Percentiles rank a stretch among this genome's conserved stretches.
Conservation (phyloP, 2,113 vertebrate species). For the Haemorhous mexicanus region DNA sequence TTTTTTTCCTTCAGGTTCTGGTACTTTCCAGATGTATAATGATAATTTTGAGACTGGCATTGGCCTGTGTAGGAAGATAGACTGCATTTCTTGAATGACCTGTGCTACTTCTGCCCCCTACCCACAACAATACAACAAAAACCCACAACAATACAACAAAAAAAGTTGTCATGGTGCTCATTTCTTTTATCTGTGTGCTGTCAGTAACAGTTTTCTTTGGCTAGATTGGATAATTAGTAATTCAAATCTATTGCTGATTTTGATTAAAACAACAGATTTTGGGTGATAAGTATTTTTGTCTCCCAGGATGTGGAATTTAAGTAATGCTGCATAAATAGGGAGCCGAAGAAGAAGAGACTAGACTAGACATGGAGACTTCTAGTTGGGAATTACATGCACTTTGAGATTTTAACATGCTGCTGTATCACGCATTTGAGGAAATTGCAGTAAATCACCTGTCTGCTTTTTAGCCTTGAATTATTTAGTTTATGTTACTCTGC, state of each 20-base stretch:
- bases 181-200: neutral
- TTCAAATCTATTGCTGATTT: neutral
- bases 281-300: neutral
- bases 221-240: neutral
- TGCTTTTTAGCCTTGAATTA: neutral
- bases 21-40: neutral
- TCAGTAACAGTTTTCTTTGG: neutral
- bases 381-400: neutral
- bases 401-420: neutral
- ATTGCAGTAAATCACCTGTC: neutral
- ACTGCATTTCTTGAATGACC: neutral
- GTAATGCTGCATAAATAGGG: neutral
- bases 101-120: neutral
- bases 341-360: neutral
- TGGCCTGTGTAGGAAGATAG: neutral
- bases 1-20: neutral
- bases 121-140: neutral
- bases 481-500: neutral
- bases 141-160: too few species aligned
- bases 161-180: rapidly evolving
- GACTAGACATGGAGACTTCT: neutral
- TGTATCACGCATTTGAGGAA: neutral
- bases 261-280: neutral
- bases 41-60: neutral
- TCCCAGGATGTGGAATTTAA: neutral